Base-by-base conservation (phyloP, 2,888 invertebrate genomes). In the Charanyca ferruginea region DNA sequence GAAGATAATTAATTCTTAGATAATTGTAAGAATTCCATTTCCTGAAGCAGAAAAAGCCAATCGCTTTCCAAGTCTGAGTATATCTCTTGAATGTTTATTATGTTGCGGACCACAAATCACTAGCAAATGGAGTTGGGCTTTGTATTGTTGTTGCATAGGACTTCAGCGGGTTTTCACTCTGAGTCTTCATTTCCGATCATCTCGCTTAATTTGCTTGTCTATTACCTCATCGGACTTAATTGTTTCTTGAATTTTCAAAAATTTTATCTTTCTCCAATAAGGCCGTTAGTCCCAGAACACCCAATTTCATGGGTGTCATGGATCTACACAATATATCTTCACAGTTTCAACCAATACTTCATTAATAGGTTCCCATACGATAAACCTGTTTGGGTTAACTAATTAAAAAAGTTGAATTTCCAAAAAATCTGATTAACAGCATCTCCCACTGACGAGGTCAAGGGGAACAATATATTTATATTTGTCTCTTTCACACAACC, bases 401-500 rank as follows among this genome's bases (percentile, higher is more conserved):
- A 85, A 84, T 86, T 87, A 84, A 83, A 85, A 85, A 85, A 83
- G 83, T 82, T 76, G 57, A 79, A 84, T 83, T 84, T 83, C 68
- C 75, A 80, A 83, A 87, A 88, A 86, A 83, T 81, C 82, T 84
- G 82, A 87, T 85, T 83, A 86, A 79, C 85, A 82, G 71, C 80
- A 81, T 85, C 85, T 85, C 83, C 75, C 79, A 81, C 81, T 85
- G 83, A 77, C 79, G 83, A 83, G 84, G 85, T 84, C 85, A 87
- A 83, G 80, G 81, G 80, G 82, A 88, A 81, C 77, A 74, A 85
- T 80, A 83, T 76, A 83, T 83, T 85, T 87, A 88, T 86, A 82
- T 85, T 80, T 72, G 79, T 93, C 91, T 87, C 92, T 84, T 79
- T 93, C 89, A 72, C 87, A 86, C 91, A 71, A 66, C 76, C 73